phyloP scores from a whole-genome alignment of 2,888 invertebrate species.

The Eurois occulta region DNA sequence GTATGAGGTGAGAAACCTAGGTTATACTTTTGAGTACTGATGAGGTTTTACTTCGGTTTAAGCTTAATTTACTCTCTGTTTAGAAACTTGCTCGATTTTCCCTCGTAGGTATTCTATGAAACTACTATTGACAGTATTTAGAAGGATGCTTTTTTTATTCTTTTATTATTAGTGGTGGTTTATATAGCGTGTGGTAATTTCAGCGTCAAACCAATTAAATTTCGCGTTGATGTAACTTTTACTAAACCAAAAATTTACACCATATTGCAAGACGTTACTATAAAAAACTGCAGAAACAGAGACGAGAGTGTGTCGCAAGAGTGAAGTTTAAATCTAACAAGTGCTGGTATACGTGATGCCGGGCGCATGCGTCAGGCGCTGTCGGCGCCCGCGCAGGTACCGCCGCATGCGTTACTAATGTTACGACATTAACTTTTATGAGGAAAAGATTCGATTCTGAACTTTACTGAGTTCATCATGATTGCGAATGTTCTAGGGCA shows the following conservation, averaged over 20 bases:
- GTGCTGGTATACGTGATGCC: conserved; percentile 58
- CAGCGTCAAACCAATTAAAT: neutral
- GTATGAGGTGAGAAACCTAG: too few relatives aligned
- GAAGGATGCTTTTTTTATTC: neutral
- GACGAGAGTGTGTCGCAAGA: conserved; percentile 31
- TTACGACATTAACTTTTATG: conserved; percentile 45
- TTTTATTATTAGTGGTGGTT: too few relatives aligned
- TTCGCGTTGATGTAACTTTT: neutral
- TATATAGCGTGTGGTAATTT: neutral
- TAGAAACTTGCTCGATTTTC: neutral
- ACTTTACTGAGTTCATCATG: neutral
- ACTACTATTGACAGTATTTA: neutral
- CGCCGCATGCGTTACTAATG: conserved; percentile 10
- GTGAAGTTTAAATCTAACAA: conserved; percentile 30
- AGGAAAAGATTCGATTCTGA: conserved; percentile 11
- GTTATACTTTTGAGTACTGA: neutral
- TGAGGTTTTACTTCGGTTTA: neutral
- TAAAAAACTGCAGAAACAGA: conserved; percentile 31
- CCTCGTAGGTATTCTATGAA: neutral
- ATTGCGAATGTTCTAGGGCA: neutral
- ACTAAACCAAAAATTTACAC: neutral
- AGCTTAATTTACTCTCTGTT: neutral
- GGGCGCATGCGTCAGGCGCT: conserved; percentile 25
- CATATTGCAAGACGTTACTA: conserved; percentile 23
- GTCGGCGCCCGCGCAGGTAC: conserved; percentile 25